Conservation (phyloP, 2,113 vertebrate species). For the Neomonachus schauinslandi region DNA sequence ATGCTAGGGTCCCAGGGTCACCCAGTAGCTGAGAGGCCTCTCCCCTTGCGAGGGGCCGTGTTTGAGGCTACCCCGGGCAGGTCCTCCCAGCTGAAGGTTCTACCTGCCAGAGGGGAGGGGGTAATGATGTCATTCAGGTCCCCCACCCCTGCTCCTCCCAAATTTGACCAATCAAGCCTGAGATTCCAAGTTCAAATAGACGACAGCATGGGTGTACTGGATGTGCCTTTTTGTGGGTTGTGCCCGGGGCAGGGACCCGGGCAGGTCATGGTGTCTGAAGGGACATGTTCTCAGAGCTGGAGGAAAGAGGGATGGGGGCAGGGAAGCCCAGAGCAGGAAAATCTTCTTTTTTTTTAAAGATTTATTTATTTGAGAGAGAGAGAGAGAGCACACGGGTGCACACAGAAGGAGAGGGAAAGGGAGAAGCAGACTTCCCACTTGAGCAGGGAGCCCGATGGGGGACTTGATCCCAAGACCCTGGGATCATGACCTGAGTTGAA, state of each 20-base stretch:
- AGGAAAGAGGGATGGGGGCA: background rate
- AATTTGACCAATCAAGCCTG: background rate
- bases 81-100: background rate
- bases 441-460: background rate
- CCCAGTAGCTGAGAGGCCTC: background rate
- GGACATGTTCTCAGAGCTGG: background rate
- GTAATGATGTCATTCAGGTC: background rate
- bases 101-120: background rate
- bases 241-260: background rate
- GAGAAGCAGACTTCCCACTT: background rate
- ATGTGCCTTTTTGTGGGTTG: background rate
- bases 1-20: fast-evolving
- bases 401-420: no score
- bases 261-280: background rate
- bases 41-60: fast-evolving
- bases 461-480: background rate
- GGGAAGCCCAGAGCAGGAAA: background rate
- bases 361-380: background rate
- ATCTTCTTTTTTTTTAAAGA: fast-evolving
- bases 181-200: slow-evolving; percentile 53
- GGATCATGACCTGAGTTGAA: background rate
- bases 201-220: background rate
- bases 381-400: no score
- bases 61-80: no score
- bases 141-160: background rate